phyloP scores from a whole-genome alignment of 2,797 vertebrate genomes.

The Danionella dracula region DNA sequence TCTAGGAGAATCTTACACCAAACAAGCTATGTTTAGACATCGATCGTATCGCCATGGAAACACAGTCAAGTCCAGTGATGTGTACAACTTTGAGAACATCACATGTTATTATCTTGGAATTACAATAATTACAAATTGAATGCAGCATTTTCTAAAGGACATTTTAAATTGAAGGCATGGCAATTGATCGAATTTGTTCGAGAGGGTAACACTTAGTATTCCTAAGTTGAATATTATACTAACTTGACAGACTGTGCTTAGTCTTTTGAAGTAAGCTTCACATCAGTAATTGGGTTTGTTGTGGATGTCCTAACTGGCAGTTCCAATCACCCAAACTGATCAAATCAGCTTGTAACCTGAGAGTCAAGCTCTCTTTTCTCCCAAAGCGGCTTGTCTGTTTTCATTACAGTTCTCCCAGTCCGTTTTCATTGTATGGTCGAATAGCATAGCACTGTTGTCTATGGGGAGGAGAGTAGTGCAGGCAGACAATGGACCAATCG shows the following conservation, averaged over 20 bases:
- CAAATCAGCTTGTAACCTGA: slow-evolving; percentile 13
- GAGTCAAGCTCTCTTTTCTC: neutral
- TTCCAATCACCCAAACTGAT: neutral
- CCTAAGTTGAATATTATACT: too few species aligned
- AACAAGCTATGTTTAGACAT: too few species aligned
- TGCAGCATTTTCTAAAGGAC: too few species aligned
- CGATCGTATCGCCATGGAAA: too few species aligned
- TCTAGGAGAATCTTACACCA: neutral
- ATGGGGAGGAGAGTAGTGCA: neutral
- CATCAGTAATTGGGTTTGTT: slow-evolving; percentile 13
- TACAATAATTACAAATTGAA: too few species aligned
- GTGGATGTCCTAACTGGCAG: slow-evolving; percentile 10
- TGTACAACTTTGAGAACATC: neutral
- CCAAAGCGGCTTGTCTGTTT: neutral
- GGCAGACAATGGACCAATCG: slow-evolving; percentile 34
- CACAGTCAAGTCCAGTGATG: too few species aligned
- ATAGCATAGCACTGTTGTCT: neutral
- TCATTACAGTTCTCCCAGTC: slow-evolving; percentile 19
- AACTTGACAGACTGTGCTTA: too few species aligned
- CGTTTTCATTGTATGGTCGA: slow-evolving; percentile 7
- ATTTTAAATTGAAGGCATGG: too few species aligned
- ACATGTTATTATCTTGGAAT: too few species aligned
- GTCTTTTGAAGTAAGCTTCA: neutral
- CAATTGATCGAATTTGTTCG: too few species aligned
- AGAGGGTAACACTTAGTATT: too few species aligned